phyloP scores from a whole-genome alignment of 2,888 invertebrate species.

The Drosophila rellima region DNA sequence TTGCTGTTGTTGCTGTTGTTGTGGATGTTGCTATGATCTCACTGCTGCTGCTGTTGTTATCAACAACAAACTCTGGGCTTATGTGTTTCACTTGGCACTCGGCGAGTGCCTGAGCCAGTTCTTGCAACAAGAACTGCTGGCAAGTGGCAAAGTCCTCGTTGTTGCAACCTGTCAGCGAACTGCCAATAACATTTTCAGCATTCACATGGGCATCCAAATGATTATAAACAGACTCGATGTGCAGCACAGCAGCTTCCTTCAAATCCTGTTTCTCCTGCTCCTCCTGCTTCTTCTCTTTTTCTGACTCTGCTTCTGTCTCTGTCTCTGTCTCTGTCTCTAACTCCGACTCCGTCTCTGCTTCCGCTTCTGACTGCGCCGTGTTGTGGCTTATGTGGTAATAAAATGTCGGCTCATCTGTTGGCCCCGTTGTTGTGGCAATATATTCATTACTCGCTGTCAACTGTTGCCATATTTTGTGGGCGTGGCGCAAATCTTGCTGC shows the following conservation, averaged over 20 bases:
- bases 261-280: constrained; percentile 2
- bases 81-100: constrained; percentile 30
- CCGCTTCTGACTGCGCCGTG: constrained; percentile 8
- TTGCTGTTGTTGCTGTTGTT: constrained; percentile 10
- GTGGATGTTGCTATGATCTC: constrained; percentile 16
- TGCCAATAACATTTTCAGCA: constrained; percentile 50
- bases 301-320: constrained; percentile 3
- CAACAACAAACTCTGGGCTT: constrained; percentile 10
- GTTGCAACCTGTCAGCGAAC: constrained; percentile 51
- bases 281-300: constrained; percentile 3
- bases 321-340: constrained; percentile 2
- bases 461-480: constrained; percentile 74
- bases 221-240: constrained; percentile 68
- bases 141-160: constrained; percentile 58
- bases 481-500: constrained; percentile 82
- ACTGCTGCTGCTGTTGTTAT: constrained; percentile 1
- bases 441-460: constrained; percentile 79
- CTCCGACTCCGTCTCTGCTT: not conserved
- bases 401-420: constrained; percentile 59
- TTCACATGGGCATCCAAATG: constrained; percentile 56
- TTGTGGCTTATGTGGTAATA: constrained; percentile 66
- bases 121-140: constrained; percentile 71
- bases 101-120: constrained; percentile 48
- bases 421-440: constrained; percentile 52
- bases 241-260: constrained; percentile 43